Conservation (phyloP, 2,797 vertebrate genomes). For the Octomys mimax region DNA sequence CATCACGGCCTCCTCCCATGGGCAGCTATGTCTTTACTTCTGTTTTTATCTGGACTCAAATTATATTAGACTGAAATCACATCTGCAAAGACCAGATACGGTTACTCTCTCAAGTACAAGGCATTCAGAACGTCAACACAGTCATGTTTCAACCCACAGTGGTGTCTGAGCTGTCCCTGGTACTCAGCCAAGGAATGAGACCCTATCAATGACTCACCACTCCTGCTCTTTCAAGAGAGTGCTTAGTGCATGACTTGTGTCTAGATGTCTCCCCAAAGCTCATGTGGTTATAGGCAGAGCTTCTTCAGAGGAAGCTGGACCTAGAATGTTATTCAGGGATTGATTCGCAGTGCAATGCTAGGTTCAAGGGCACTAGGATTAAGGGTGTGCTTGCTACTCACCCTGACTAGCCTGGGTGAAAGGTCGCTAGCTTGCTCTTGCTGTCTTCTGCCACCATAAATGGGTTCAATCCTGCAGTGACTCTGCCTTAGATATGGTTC, state of each 20-base stretch:
- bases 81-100: background rate
- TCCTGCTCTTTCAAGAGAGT: background rate
- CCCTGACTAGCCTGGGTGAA: background rate
- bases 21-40: background rate
- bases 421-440: background rate
- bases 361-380: background rate
- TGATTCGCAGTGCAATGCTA: background rate
- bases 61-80: no score
- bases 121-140: no score
- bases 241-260: background rate
- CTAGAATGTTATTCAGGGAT: background rate
- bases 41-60: background rate
- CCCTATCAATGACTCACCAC: background rate
- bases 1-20: fast-evolving
- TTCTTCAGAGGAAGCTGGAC: background rate
- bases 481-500: background rate
- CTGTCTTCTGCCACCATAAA: background rate
- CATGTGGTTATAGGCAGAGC: background rate
- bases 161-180: background rate
- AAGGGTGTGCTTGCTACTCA: background rate
- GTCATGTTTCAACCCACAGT: background rate
- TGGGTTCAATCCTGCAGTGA: background rate
- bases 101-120: background rate
- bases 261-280: background rate
- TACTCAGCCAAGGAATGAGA: background rate